Percentiles rank a stretch among this genome's conserved stretches.
phyloP scores from a whole-genome alignment of 1,140 invertebrate genomes.

The Drosophila sp. region DNA sequence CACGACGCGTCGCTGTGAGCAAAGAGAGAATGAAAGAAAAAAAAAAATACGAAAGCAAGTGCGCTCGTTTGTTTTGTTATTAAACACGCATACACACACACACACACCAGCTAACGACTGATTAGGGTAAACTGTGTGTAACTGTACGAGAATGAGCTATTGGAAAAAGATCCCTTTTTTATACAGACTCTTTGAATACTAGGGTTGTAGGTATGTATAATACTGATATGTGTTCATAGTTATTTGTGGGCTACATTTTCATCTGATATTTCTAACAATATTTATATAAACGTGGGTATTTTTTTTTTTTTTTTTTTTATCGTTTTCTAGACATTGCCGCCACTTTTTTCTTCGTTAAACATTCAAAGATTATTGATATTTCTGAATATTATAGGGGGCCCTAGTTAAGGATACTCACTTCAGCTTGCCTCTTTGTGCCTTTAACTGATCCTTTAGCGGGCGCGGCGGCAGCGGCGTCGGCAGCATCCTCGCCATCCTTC shows the following conservation, averaged over 20 bases:
- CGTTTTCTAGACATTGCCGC: too few species aligned
- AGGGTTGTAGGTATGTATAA: too few species aligned
- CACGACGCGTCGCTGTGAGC: constrained; percentile 26
- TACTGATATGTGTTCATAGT: too few species aligned
- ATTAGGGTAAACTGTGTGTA: constrained; percentile 30
- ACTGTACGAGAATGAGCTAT: constrained; percentile 34
- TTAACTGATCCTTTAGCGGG: constrained; percentile 79
- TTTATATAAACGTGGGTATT: too few species aligned
- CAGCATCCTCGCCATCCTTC: constrained; percentile 72
- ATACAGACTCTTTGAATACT: too few species aligned
- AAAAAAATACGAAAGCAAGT: constrained; percentile 39
- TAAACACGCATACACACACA: constrained; percentile 34
- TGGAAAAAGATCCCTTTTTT: constrained; percentile 8
- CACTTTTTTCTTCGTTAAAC: too few species aligned
- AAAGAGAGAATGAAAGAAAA: neutral
- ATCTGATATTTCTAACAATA: too few species aligned
- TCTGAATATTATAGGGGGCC: too few species aligned
- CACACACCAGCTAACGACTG: constrained; percentile 19
- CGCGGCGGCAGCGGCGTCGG: constrained; percentile 68
- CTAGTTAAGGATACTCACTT: constrained; percentile 78
- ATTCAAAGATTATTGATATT: too few species aligned
- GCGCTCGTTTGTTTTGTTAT: constrained; percentile 57
- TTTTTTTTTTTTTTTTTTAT: too few species aligned
- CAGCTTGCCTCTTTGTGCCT: constrained; percentile 83
- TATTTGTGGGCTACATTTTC: too few species aligned